A percentile compares a stretch with the other conserved stretches of the same genome.
phyloP scores from a whole-genome alignment of 2,888 invertebrate species.

The Eupithecia exiguata region DNA sequence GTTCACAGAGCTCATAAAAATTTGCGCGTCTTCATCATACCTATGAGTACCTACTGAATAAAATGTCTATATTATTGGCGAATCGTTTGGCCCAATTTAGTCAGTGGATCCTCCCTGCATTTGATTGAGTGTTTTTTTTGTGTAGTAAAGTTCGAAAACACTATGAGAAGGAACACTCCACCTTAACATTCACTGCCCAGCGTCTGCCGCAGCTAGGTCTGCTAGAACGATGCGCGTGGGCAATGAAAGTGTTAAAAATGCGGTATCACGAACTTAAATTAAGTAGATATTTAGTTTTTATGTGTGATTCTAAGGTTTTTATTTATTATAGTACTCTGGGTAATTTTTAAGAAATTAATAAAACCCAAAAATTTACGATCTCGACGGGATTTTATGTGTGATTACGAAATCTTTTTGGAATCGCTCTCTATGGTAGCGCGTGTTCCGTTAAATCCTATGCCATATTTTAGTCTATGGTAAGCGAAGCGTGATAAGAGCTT shows the following conservation, averaged over 20 bases:
- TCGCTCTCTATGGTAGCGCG: neutral
- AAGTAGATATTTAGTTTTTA: neutral
- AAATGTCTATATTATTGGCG: neutral
- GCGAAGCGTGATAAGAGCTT: constrained; percentile 70
- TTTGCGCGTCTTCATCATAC: no score
- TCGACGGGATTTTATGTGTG: neutral
- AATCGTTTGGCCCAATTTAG: neutral
- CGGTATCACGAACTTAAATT: neutral
- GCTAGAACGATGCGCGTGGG: neutral
- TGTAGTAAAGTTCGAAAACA: neutral
- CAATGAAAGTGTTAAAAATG: neutral
- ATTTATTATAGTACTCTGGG: no score
- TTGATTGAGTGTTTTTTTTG: neutral
- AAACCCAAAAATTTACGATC: no score
- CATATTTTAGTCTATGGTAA: constrained; percentile 56
- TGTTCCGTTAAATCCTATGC: constrained; percentile 40
- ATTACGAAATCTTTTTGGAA: neutral
- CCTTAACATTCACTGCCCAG: neutral
- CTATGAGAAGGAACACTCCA: neutral
- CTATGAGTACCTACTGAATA: no score
- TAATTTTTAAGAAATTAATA: no score
- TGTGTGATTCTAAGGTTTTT: no score
- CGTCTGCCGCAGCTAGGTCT: neutral
- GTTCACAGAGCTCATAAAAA: no score
- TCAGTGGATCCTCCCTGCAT: neutral